Conservation (phyloP, 2,888 invertebrate species). For the Merodon equestris region DNA sequence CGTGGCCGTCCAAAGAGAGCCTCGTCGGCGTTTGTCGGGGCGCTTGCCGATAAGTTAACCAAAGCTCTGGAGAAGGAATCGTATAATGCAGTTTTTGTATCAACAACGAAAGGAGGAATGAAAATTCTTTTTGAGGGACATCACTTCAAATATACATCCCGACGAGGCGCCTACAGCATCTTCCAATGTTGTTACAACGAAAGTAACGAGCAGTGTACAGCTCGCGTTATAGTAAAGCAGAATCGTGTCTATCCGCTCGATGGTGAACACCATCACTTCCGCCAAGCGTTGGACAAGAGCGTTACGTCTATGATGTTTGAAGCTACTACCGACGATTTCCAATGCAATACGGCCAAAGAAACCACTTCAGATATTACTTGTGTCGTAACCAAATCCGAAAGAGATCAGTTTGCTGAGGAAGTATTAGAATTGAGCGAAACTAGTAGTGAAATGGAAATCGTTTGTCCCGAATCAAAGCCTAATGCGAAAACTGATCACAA, state of each 20-base stretch:
- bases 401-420: slow-evolving; percentile 29
- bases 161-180: slow-evolving; percentile 75
- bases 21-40: too few relatives aligned
- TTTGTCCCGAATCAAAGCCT: not conserved
- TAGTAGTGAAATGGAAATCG: slow-evolving; percentile 5
- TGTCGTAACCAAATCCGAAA: not conserved
- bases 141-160: slow-evolving; percentile 76
- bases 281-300: slow-evolving; percentile 76
- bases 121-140: slow-evolving; percentile 76
- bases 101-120: slow-evolving; percentile 78
- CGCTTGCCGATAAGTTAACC: slow-evolving; percentile 8
- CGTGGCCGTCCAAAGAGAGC: slow-evolving; percentile 8
- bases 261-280: slow-evolving; percentile 76
- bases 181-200: slow-evolving; percentile 77
- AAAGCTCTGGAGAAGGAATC: slow-evolving; percentile 14
- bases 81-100: slow-evolving; percentile 73
- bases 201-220: slow-evolving; percentile 75
- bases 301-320: slow-evolving; percentile 75
- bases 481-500: too few relatives aligned
- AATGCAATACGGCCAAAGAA: not conserved
- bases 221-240: slow-evolving; percentile 75
- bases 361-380: not conserved
- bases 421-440: slow-evolving; percentile 21
- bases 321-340: slow-evolving; percentile 73
- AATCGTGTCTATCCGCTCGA: slow-evolving; percentile 75